A percentile compares a stretch with the other conserved stretches of the same genome.
Evolutionary conservation across 2,797 vertebrate genomes (phyloP).

Genomic region (Margarornis squamiger): DNA sequence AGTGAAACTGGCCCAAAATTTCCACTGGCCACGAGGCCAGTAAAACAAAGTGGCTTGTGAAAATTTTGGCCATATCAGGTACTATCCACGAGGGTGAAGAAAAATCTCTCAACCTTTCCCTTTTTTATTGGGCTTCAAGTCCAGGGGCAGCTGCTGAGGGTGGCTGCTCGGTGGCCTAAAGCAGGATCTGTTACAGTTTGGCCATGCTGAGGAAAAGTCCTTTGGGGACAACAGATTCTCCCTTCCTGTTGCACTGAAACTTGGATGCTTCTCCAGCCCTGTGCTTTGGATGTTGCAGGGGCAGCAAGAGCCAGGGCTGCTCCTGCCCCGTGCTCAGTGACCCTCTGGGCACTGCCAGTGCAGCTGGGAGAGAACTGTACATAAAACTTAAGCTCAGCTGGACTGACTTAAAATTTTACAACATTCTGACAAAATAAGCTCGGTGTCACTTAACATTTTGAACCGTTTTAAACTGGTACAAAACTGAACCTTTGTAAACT

Average conservation of each 20-base stretch:
- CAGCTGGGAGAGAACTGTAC: not conserved
- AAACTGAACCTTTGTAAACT: slow-evolving; percentile 54
- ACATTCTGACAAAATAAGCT: not conserved
- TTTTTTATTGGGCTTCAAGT: not conserved
- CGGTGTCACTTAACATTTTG: not conserved
- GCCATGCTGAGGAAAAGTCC: slow-evolving; percentile 22
- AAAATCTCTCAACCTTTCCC: not conserved
- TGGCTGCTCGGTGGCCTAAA: not conserved
- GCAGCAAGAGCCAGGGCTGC: not conserved
- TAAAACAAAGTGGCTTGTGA: slow-evolving; percentile 54
- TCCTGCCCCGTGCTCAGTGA: not conserved
- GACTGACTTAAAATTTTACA: slow-evolving; percentile 39
- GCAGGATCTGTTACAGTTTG: not conserved
- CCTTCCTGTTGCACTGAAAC: not conserved
- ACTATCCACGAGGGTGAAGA: slow-evolving; percentile 9
- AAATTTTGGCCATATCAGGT: slow-evolving; percentile 36
- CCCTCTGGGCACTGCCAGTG: not conserved
- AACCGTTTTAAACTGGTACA: slow-evolving; percentile 59
- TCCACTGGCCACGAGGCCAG: slow-evolving; percentile 22
- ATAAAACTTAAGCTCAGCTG: slow-evolving; percentile 31
- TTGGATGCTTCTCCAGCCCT: not conserved
- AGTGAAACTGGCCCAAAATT: slow-evolving; percentile 2
- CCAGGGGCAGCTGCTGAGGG: not conserved
- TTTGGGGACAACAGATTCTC: not conserved
- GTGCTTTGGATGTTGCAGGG: not conserved